These are phyloP conservation scores for Drosophila melanosoma DNA, from an alignment of 2,888 invertebrate genomes.

Conservation along the genomic window DNA sequence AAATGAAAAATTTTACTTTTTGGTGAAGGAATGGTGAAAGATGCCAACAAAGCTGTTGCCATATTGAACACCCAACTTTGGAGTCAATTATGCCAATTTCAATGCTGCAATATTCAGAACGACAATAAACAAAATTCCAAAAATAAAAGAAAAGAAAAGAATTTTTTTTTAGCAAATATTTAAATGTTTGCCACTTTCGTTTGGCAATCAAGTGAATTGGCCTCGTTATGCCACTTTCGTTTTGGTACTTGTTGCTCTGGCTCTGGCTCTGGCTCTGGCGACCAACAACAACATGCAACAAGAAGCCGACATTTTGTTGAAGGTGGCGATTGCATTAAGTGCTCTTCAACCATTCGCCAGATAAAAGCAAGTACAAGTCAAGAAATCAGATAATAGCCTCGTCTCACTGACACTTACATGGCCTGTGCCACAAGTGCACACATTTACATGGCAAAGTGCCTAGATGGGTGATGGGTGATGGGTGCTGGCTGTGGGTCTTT, in stretches of 20 bases:
- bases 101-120: neutral
- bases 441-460: conserved; percentile 77
- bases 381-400: conserved; percentile 74
- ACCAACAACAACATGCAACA: conserved; percentile 5
- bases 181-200: conserved; percentile 25
- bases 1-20: neutral
- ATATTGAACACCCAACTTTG: neutral
- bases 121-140: neutral
- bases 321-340: conserved; percentile 44
- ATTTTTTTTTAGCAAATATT: conserved; percentile 11
- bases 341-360: conserved; percentile 46
- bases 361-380: conserved; percentile 69
- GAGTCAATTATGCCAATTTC: neutral
- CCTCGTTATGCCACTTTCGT: conserved; percentile 31
- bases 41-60: neutral
- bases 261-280: conserved; percentile 5
- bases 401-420: conserved; percentile 54
- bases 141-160: neutral
- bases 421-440: conserved; percentile 56
- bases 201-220: conserved; percentile 36
- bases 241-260: conserved; percentile 29
- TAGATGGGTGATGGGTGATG: neutral
- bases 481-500: neutral
- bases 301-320: neutral
- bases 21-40: neutral